Evolutionary conservation across 2,888 invertebrate genomes (phyloP).

Genomic region (Cremastobaeus sp.): DNA sequence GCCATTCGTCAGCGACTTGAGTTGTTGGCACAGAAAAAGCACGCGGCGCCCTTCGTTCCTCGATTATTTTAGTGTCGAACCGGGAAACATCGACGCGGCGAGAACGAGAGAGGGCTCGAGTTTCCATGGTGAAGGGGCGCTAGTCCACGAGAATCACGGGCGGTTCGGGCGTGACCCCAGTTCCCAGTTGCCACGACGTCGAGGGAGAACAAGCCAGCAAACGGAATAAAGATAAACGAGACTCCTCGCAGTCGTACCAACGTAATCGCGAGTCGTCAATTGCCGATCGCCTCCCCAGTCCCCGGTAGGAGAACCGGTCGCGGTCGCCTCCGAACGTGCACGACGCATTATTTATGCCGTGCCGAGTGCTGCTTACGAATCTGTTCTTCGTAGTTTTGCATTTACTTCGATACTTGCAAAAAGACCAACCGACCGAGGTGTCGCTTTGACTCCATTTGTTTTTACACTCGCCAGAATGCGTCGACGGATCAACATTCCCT

Average conservation of each 20-base stretch:
- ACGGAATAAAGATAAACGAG: constrained; percentile 24
- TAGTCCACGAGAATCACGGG: constrained; percentile 56
- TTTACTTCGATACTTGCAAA: constrained; percentile 18
- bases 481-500: too few species aligned
- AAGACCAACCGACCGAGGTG: constrained; percentile 13
- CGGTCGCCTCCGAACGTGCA: constrained; percentile 70
- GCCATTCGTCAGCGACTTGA: constrained; percentile 31
- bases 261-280: constrained; percentile 56
- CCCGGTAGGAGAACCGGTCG: constrained; percentile 67
- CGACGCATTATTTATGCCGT: constrained; percentile 68
- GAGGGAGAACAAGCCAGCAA: constrained; percentile 5
- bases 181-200: constrained; percentile 48
- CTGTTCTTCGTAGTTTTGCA: constrained; percentile 38
- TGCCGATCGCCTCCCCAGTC: constrained; percentile 55
- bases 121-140: constrained; percentile 61
- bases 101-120: constrained; percentile 61
- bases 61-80: constrained; percentile 62
- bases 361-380: constrained; percentile 48
- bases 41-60: constrained; percentile 41
- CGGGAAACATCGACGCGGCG: constrained; percentile 60
- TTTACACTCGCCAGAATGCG: too few species aligned
- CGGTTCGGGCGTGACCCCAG: constrained; percentile 60
- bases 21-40: constrained; percentile 50
- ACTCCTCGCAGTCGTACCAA: constrained; percentile 31
- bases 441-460: too few species aligned